Conservation (phyloP, 2,113 vertebrate species). For the Philantomba maxwellii region DNA sequence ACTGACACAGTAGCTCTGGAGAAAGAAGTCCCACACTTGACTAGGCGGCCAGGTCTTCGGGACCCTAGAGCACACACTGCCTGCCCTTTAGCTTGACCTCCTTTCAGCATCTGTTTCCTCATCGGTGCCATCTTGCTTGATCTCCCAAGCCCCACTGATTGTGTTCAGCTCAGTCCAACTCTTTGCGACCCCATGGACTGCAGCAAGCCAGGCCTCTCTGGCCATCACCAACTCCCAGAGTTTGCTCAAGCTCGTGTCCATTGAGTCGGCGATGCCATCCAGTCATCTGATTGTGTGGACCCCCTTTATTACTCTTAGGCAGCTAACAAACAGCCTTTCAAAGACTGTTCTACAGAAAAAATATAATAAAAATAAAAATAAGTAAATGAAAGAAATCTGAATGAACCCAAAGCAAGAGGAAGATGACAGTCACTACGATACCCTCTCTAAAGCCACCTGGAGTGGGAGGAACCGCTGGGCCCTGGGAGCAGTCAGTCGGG, state of each 20-base stretch:
- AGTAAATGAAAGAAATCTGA: neutral
- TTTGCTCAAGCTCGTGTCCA: neutral
- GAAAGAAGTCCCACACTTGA: neutral
- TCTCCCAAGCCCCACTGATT: neutral
- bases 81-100: neutral
- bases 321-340: neutral
- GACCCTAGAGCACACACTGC: neutral
- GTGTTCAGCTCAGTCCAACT: neutral
- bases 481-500: accelerated
- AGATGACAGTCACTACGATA: neutral
- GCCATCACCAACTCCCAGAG: neutral
- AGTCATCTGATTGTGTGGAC: neutral
- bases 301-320: neutral
- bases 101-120: neutral
- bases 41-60: neutral
- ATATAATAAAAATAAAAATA: neutral
- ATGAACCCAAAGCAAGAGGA: neutral
- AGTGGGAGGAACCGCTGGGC: neutral
- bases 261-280: neutral
- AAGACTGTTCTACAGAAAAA: neutral
- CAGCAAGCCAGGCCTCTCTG: neutral
- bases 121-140: neutral
- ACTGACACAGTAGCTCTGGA: neutral
- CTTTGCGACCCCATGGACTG: neutral
- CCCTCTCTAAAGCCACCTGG: too few relatives aligned